Percentiles rank a stretch among this genome's conserved stretches.
These are phyloP conservation scores for Autographa pulchrina DNA, from an alignment of 2,888 invertebrate species.

Conservation along the genomic window DNA sequence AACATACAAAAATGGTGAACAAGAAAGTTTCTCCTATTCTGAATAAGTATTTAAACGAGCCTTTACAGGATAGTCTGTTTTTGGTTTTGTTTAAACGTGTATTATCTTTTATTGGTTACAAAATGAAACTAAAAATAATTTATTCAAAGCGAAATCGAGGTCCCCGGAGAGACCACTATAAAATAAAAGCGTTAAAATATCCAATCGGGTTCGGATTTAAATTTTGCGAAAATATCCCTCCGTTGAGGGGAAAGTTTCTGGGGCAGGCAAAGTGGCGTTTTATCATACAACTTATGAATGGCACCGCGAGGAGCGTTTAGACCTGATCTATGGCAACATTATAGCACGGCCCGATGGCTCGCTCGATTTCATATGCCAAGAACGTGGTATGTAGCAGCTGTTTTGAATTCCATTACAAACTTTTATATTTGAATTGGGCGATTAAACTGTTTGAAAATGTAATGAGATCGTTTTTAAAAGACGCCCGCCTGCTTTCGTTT, in stretches of 20 bases:
- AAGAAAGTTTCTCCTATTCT: too few species aligned
- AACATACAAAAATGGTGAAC: too few species aligned
- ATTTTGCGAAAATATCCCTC: slow-evolving; percentile 64
- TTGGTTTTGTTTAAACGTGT: not conserved
- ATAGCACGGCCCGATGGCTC: slow-evolving; percentile 60
- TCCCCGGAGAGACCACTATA: slow-evolving; percentile 32
- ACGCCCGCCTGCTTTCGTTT: not conserved
- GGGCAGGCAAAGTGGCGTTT: slow-evolving; percentile 60
- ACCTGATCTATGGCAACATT: slow-evolving; percentile 69
- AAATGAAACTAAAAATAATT: not conserved
- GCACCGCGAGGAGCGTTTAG: slow-evolving; percentile 70
- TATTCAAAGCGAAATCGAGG: not conserved
- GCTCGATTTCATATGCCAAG: slow-evolving; percentile 49
- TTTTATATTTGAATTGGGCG: slow-evolving; percentile 20
- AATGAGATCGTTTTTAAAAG: not conserved
- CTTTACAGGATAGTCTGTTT: not conserved
- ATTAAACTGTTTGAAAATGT: slow-evolving; percentile 5
- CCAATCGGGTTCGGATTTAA: slow-evolving; percentile 54
- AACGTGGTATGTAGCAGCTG: slow-evolving; percentile 47
- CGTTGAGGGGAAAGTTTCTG: slow-evolving; percentile 56
- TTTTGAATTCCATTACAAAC: slow-evolving; percentile 37
- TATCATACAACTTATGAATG: slow-evolving; percentile 69
- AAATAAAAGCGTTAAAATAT: slow-evolving; percentile 44
- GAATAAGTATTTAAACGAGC: not conserved
- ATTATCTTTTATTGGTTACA: not conserved